These are phyloP conservation scores for Xerus inauris DNA, from an alignment of 2,113 vertebrate species.

Conservation along the genomic window DNA sequence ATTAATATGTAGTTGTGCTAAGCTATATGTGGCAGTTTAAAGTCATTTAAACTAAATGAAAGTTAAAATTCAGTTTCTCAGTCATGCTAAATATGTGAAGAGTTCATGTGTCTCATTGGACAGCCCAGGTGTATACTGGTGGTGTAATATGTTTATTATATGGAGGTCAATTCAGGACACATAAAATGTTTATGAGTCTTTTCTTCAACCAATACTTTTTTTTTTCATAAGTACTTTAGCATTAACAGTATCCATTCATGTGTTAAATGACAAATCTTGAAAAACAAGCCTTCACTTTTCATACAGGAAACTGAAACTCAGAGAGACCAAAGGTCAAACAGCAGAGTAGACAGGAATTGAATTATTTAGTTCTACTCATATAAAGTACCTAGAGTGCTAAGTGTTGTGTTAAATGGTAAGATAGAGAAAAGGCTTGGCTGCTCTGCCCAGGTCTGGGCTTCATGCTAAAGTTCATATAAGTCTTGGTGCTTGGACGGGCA, in stretches of 20 bases:
- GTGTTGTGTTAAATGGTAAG: neutral
- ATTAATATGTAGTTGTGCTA: neutral
- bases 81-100: neutral
- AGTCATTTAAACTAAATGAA: conserved; percentile 11
- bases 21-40: neutral
- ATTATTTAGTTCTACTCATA: neutral
- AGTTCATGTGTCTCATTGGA: neutral
- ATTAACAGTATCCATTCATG: neutral
- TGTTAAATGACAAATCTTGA: neutral
- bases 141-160: neutral
- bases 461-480: neutral
- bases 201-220: neutral
- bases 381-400: neutral
- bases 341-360: neutral
- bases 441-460: neutral
- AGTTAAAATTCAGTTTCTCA: conserved; percentile 7
- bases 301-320: neutral
- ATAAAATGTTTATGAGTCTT: neutral
- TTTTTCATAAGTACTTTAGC: neutral
- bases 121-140: neutral
- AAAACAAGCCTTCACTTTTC: conserved; percentile 1
- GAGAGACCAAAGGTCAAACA: neutral
- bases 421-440: neutral
- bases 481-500: neutral
- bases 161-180: neutral